phyloP scores from a whole-genome alignment of 2,888 invertebrate species.

The Drosophila villosipedis region DNA sequence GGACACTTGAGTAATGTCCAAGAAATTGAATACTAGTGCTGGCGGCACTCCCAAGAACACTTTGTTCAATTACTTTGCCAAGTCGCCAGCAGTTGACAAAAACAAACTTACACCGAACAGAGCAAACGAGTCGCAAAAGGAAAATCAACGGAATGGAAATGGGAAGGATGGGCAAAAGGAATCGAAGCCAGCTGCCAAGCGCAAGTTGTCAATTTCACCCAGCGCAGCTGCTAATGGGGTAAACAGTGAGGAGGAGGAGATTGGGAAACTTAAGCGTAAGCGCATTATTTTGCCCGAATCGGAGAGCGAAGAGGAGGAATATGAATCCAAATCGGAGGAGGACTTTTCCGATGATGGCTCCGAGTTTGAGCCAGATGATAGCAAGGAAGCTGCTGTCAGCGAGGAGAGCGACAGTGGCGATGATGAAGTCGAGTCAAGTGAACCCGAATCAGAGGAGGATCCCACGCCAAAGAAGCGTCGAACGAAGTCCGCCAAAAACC shows the following conservation, averaged over 20 bases:
- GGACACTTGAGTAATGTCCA: constrained; percentile 69
- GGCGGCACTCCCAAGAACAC: constrained; percentile 86
- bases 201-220: constrained; percentile 58
- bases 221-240: not conserved
- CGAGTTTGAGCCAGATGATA: constrained; percentile 60
- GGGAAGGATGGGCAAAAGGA: constrained; percentile 31
- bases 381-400: constrained; percentile 37
- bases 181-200: constrained; percentile 52
- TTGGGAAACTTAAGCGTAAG: constrained; percentile 85
- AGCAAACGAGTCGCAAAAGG: constrained; percentile 38
- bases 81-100: constrained; percentile 86
- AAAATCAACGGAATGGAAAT: constrained; percentile 28
- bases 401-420: constrained; percentile 59
- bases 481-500: constrained; percentile 26
- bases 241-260: constrained; percentile 56
- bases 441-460: constrained; percentile 38
- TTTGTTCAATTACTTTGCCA: constrained; percentile 89
- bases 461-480: constrained; percentile 56
- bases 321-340: constrained; percentile 84
- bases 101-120: constrained; percentile 64
- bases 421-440: constrained; percentile 48
- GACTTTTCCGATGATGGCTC: constrained; percentile 64
- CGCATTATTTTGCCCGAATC: constrained; percentile 71
- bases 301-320: constrained; percentile 77
- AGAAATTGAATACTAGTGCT: constrained; percentile 77